These are phyloP conservation scores for Tanaodytes sp. DNA, from an alignment of 2,888 invertebrate species.

Conservation along the genomic window DNA sequence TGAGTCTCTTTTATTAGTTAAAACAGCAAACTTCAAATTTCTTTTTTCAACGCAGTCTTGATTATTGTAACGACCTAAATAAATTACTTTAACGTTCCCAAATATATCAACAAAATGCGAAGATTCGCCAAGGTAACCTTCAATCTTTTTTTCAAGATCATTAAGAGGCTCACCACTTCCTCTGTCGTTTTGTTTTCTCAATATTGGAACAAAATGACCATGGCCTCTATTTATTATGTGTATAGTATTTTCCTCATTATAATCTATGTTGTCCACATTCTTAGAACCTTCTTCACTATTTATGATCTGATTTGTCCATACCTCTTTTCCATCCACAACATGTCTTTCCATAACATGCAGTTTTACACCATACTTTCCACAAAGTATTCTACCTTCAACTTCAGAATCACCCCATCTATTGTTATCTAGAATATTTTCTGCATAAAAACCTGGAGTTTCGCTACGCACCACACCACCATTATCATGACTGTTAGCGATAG, in stretches of 20 bases:
- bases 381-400: slow-evolving; percentile 14
- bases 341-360: slow-evolving; percentile 7
- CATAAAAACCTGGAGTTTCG: slow-evolving; percentile 10
- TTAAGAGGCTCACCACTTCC: no score
- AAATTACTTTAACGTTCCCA: no score
- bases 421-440: slow-evolving; percentile 10
- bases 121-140: no score
- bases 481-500: slow-evolving; percentile 5
- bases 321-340: not conserved
- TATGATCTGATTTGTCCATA: slow-evolving; percentile 1
- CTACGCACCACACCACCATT: slow-evolving; percentile 8
- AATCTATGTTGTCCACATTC: slow-evolving; percentile 9
- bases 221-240: slow-evolving; percentile 11
- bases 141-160: no score
- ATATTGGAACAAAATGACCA: slow-evolving; percentile 7
- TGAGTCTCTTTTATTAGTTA: no score
- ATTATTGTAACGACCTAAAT: no score
- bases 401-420: slow-evolving; percentile 7
- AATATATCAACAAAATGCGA: no score
- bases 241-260: slow-evolving; percentile 4
- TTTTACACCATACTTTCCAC: slow-evolving; percentile 14
- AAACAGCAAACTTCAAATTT: no score
- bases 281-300: slow-evolving; percentile 9
- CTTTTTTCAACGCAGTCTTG: no score
- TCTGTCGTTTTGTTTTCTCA: no score